Percentiles rank a stretch among this genome's conserved stretches.
These are phyloP conservation scores for Lepidocolaptes lacrymiger DNA, from an alignment of 2,797 vertebrate species.

Conservation along the genomic window DNA sequence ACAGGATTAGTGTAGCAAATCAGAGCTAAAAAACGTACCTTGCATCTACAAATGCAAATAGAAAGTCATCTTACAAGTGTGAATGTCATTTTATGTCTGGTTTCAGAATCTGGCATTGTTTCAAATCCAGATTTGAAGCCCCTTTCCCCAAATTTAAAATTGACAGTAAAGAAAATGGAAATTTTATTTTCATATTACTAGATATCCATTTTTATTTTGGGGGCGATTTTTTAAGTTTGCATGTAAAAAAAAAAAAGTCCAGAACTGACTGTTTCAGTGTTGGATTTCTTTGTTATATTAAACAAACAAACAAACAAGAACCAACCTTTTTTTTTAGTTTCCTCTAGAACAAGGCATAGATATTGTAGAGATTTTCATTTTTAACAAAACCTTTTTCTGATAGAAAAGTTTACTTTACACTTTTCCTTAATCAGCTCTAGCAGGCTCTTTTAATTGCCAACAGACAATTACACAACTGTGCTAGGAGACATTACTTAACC, in stretches of 20 bases:
- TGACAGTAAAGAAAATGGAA: background rate
- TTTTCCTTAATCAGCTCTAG: background rate
- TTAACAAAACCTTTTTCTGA: background rate
- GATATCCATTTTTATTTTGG: background rate
- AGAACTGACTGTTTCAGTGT: background rate
- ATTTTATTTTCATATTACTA: background rate
- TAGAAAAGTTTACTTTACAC: background rate
- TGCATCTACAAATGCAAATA: background rate
- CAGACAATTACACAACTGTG: background rate
- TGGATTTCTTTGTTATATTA: background rate
- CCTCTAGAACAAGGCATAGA: background rate
- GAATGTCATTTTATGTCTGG: background rate
- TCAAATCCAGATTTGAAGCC: background rate
- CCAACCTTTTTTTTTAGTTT: background rate
- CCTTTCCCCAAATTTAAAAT: background rate
- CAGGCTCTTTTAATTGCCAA: background rate
- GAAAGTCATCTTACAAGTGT: background rate
- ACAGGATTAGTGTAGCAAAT: slow-evolving; percentile 37
- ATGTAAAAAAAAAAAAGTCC: background rate
- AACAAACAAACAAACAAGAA: background rate
- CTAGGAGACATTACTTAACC: background rate
- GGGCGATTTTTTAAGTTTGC: background rate
- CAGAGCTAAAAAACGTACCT: slow-evolving; percentile 17
- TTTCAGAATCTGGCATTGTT: background rate
- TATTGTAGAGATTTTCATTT: background rate